Conservation (phyloP, 1,140 invertebrate species). For the Drosophila yakuba region DNA sequence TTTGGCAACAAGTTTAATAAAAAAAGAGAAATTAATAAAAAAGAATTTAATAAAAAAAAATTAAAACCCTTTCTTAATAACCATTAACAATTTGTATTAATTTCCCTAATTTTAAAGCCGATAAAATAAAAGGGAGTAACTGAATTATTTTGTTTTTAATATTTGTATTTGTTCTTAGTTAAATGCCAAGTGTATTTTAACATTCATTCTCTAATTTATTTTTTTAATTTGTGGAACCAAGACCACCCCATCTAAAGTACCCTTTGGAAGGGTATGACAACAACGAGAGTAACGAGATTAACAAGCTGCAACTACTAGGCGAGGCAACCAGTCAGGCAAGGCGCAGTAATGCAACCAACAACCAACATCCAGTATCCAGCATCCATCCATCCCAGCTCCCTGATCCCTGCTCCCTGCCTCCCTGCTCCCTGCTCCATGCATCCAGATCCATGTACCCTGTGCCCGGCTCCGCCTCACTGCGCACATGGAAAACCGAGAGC, state of each 20-base stretch:
- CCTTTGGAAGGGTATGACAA: slow-evolving; percentile 16
- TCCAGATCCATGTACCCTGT: slow-evolving; percentile 13
- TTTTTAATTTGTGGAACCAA: too few relatives aligned
- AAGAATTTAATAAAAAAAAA: too few relatives aligned
- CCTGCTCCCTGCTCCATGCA: slow-evolving; percentile 8
- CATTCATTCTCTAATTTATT: too few relatives aligned
- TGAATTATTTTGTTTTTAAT: too few relatives aligned
- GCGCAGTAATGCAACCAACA: slow-evolving; percentile 46
- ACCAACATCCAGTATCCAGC: slow-evolving; percentile 3
- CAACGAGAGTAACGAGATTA: slow-evolving; percentile 64
- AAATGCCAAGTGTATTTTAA: too few relatives aligned
- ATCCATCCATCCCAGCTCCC: slow-evolving; percentile 18
- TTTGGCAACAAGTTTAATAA: too few relatives aligned
- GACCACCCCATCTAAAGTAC: background rate
- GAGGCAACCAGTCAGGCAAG: slow-evolving; percentile 58
- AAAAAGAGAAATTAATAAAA: too few relatives aligned
- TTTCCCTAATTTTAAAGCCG: too few relatives aligned
- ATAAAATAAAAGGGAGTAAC: too few relatives aligned
- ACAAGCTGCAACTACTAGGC: slow-evolving; percentile 77
- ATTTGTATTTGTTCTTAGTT: too few relatives aligned
- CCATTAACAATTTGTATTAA: too few relatives aligned
- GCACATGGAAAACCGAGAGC: slow-evolving; percentile 33
- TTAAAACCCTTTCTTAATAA: too few relatives aligned
- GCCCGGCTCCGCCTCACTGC: slow-evolving; percentile 55
- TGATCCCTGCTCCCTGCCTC: slow-evolving; percentile 8